Evolutionary conservation across 2,113 vertebrate genomes (phyloP).

Genomic region (Tonatia bakeri): DNA sequence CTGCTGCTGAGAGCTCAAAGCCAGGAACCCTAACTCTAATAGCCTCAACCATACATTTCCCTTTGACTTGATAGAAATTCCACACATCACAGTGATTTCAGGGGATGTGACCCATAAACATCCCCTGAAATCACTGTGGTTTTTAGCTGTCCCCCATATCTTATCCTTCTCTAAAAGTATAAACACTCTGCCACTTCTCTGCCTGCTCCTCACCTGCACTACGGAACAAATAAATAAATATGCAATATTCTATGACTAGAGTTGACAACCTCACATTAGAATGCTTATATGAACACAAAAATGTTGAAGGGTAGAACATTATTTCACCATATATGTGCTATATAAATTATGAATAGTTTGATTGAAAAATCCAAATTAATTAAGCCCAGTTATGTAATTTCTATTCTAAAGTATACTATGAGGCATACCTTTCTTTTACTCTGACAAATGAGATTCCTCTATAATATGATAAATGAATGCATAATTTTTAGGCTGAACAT

Average conservation of each 20-base stretch:
- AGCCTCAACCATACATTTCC: background rate
- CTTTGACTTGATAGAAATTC: background rate
- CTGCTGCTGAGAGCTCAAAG: background rate
- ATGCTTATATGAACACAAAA: background rate
- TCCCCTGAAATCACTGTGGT: no score
- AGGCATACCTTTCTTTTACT: background rate
- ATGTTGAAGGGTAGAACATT: background rate
- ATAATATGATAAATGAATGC: background rate
- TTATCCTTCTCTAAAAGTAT: background rate
- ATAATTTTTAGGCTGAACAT: constrained; percentile 52
- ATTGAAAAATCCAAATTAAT: background rate
- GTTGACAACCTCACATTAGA: background rate
- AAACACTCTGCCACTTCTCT: background rate
- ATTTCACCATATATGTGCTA: background rate
- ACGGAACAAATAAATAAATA: background rate
- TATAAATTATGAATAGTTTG: background rate
- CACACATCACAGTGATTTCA: background rate
- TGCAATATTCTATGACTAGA: background rate
- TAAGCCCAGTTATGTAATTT: constrained; percentile 19
- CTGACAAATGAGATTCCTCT: background rate
- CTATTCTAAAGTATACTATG: background rate
- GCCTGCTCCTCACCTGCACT: no score
- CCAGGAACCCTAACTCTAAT: background rate
- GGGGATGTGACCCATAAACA: background rate
- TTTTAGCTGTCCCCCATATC: background rate